phyloP scores from a whole-genome alignment of 2,113 vertebrate species.

The Macheiramphus alcinus region DNA sequence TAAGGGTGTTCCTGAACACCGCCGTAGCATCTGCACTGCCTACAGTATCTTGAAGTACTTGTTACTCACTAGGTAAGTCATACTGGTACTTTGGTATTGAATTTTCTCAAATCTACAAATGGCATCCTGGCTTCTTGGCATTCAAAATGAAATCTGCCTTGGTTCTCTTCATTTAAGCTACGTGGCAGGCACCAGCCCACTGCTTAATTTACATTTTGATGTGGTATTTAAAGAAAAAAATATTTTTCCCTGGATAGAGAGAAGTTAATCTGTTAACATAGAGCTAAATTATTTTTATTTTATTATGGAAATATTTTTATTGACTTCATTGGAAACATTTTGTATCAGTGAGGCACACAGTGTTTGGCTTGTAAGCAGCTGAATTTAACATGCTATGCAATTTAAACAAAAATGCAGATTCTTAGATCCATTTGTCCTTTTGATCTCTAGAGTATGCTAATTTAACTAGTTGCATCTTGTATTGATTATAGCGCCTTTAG shows the following conservation, averaged over 20 bases:
- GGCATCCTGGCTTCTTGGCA: not conserved
- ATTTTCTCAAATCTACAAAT: not conserved
- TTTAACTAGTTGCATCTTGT: not conserved
- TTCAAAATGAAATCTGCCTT: not conserved
- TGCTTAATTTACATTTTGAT: slow-evolving; percentile 40
- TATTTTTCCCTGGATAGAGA: not conserved
- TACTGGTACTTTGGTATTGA: not conserved
- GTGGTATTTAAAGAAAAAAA: slow-evolving; percentile 15
- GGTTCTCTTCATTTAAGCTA: slow-evolving; percentile 1
- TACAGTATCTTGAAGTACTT: not conserved
- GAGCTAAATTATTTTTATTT: not conserved
- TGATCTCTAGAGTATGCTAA: not conserved
- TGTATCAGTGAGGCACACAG: not conserved
- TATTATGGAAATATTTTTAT: not conserved
- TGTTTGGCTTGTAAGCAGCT: slow-evolving; percentile 4
- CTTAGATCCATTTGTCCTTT: not conserved
- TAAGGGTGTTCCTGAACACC: not conserved
- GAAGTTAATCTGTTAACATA: not conserved
- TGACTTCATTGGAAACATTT: not conserved
- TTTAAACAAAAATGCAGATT: not conserved
- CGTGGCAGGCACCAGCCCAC: slow-evolving; percentile 8
- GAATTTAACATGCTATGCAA: not conserved
- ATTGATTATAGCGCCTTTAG: not conserved
- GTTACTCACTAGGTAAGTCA: not conserved
- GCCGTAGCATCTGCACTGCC: not conserved